Base-by-base conservation (phyloP, 2,113 vertebrate species). In the Silurus asotus region DNA sequence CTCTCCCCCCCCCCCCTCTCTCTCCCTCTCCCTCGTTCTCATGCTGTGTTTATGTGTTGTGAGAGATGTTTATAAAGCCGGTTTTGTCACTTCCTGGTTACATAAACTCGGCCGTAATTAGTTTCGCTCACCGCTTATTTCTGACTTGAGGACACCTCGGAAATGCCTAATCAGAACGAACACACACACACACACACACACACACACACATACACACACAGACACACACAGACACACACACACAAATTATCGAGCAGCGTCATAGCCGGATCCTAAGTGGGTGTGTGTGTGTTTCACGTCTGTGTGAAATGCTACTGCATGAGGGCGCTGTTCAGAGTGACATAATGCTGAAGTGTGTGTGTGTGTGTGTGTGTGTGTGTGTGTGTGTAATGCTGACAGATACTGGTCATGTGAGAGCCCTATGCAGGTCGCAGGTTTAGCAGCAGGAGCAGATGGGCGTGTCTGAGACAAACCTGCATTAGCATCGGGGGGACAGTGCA, bases 51-150 rank as follows among this genome's bases (percentile, higher is more conserved):
- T 65, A 81, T 87, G 65, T 49, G 55, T 37, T 20, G 56, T 75
- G 65, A 83, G 83, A 59, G 76, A 37, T 87, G 89, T 89, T 87
- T 87, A 67, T 72, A 83, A 9, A 81, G 15, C 10, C n/a, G 37
- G 37, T 85, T 86, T 79, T 20, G n/a, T 55, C 64, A 51, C 28
- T 72, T 58, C 80, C 85, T 45, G 11, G 13, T 84, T 69, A 75
- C 72, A 62, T 86, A 87, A 87, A 88, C 78, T 76, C 20, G 2
- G 45, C 59, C 15, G 37, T 81, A 81, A 88, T 88, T 75, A 77
- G 59, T 80, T 83, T 25, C 76, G 19, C 45, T 83, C 87, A 49
- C 20, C 6, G 28, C 7, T 76, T 55, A n/a, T 61, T 45, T 85
- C 79, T 72, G 77, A 83, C 37, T 87, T 79, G 56, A 59, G 64